Percentiles rank a stretch among this genome's conserved stretches.
phyloP scores from a whole-genome alignment of 2,113 vertebrate genomes.

The Lanius collurio region DNA sequence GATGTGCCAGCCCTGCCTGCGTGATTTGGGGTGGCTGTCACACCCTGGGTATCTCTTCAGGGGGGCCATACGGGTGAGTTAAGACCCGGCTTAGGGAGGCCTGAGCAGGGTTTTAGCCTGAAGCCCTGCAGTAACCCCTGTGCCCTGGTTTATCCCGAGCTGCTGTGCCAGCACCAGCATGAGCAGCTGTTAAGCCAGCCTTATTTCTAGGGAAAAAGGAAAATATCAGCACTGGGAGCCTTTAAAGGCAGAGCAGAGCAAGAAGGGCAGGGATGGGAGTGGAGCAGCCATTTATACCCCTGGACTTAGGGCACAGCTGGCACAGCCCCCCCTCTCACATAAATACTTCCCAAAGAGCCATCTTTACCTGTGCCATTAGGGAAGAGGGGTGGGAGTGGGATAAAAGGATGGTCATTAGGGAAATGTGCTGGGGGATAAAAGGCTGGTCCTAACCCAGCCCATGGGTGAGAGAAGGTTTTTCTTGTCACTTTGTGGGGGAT shows the following conservation, averaged over 20 bases:
- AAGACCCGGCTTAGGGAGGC: not conserved
- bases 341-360: not conserved
- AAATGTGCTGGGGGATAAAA: too few relatives aligned
- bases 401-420: too few relatives aligned
- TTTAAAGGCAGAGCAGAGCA: not conserved
- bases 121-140: not conserved
- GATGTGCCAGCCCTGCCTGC: not conserved
- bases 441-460: not conserved
- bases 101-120: not conserved
- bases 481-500: not conserved
- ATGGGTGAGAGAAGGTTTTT: too few relatives aligned
- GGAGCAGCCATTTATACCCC: not conserved
- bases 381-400: not conserved
- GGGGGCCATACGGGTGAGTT: not conserved
- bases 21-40: not conserved
- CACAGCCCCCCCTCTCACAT: not conserved
- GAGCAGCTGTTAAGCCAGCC: not conserved
- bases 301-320: not conserved
- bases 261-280: not conserved
- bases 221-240: not conserved
- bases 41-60: accelerated
- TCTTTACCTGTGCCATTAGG: not conserved
- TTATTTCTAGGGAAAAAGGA: not conserved
- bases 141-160: not conserved
- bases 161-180: accelerated